These are phyloP conservation scores for Microplitis deprimator DNA, from an alignment of 2,888 invertebrate species.

Conservation along the genomic window DNA sequence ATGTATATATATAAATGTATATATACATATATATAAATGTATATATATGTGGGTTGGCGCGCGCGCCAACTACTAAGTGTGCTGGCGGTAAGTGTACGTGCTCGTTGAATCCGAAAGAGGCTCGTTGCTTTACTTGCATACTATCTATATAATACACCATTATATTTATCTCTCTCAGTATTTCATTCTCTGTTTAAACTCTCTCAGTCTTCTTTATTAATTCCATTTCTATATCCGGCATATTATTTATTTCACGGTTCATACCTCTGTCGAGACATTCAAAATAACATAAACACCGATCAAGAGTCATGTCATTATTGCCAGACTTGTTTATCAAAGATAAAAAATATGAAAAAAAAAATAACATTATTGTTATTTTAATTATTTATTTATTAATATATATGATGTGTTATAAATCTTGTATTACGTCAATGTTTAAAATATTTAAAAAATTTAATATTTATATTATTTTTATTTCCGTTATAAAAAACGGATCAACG, in stretches of 20 bases:
- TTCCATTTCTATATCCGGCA: not conserved
- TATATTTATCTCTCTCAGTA: slow-evolving; percentile 7
- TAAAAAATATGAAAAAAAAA: not conserved
- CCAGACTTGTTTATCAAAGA: not conserved
- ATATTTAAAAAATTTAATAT: not conserved
- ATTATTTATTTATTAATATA: not conserved
- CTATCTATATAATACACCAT: slow-evolving; percentile 31
- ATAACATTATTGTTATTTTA: not conserved
- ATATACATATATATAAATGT: not conserved
- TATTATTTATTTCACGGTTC: not conserved
- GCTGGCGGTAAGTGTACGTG: slow-evolving; percentile 52
- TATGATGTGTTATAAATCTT: not conserved
- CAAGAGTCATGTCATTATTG: not conserved
- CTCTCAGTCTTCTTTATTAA: not conserved
- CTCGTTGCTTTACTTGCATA: slow-evolving; percentile 35
- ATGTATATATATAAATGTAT: slow-evolving; percentile 22
- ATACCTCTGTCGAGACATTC: not conserved
- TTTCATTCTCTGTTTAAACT: not conserved
- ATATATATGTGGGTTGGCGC: slow-evolving; percentile 44
- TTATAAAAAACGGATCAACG: not conserved
- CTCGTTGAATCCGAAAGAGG: slow-evolving; percentile 61
- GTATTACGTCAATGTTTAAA: not conserved
- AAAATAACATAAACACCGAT: slow-evolving; percentile 1
- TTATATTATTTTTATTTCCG: too few species aligned
- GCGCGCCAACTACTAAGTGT: slow-evolving; percentile 41